Percentiles rank a stretch among this genome's conserved stretches.
Conservation (phyloP, 2,113 vertebrate genomes). For the Dendropsophus ebraccatus region DNA sequence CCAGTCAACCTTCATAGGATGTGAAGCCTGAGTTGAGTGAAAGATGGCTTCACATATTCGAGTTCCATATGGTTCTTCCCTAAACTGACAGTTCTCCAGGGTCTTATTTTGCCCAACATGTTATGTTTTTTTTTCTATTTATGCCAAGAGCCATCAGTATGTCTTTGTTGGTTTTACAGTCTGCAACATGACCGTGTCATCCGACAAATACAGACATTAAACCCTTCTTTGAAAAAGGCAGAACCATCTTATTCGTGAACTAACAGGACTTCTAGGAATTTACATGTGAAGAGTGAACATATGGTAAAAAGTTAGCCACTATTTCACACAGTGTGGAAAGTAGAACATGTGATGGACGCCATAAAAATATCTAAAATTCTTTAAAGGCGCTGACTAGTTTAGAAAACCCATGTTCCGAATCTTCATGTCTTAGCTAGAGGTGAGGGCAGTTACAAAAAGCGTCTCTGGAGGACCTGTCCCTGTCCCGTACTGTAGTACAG, state of each 20-base stretch:
- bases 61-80: conserved; percentile 14
- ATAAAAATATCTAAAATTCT: neutral
- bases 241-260: neutral
- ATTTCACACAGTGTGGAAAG: neutral
- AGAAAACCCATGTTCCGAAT: neutral
- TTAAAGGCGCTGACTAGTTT: neutral
- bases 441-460: neutral
- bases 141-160: neutral
- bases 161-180: neutral
- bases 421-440: neutral
- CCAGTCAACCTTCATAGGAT: neutral
- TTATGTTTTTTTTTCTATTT: neutral
- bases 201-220: neutral
- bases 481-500: neutral
- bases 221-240: neutral
- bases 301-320: neutral
- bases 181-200: neutral
- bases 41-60: neutral
- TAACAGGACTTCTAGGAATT: neutral
- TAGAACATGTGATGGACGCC: neutral
- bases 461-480: neutral
- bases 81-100: too few relatives aligned
- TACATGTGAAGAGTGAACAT: neutral
- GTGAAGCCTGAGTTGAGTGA: neutral
- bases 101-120: neutral